Conservation (phyloP, 1,140 invertebrate genomes). For the Bradysia coprophila region DNA sequence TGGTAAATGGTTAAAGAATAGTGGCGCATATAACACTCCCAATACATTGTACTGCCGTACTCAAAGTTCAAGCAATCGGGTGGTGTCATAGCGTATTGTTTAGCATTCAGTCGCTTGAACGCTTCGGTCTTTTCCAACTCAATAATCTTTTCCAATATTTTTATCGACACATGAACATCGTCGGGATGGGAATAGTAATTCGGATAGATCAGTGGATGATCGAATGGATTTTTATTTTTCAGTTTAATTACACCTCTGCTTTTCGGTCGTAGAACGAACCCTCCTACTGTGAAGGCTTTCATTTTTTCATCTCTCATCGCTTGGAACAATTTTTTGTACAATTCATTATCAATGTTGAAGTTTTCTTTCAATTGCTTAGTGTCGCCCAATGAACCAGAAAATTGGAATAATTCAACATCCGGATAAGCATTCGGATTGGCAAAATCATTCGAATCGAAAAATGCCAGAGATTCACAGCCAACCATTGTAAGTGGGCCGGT, state of each 20-base stretch:
- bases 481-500: slow-evolving; percentile 4
- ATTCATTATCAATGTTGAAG: slow-evolving; percentile 34
- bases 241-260: slow-evolving; percentile 38
- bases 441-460: slow-evolving; percentile 41
- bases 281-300: slow-evolving; percentile 13
- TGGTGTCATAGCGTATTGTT: slow-evolving; percentile 42
- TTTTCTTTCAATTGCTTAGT: slow-evolving; percentile 14
- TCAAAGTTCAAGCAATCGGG: slow-evolving; percentile 39
- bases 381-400: not conserved
- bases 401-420: not conserved
- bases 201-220: slow-evolving; percentile 72
- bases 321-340: slow-evolving; percentile 27
- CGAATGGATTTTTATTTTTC: slow-evolving; percentile 32
- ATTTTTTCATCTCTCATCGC: slow-evolving; percentile 5
- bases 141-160: slow-evolving; percentile 69
- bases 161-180: slow-evolving; percentile 50
- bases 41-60: slow-evolving; percentile 48
- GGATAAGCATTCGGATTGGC: not conserved
- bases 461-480: slow-evolving; percentile 29
- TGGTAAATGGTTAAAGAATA: slow-evolving; percentile 77
- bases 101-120: slow-evolving; percentile 51
- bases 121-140: slow-evolving; percentile 55
- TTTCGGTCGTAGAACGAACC: slow-evolving; percentile 37
- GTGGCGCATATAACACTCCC: slow-evolving; percentile 52
- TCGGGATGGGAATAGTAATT: slow-evolving; percentile 73